A percentile compares a stretch with the other conserved stretches of the same genome.
Conservation (phyloP, 1,140 invertebrate species). For the Oedothorax gibbosus region DNA sequence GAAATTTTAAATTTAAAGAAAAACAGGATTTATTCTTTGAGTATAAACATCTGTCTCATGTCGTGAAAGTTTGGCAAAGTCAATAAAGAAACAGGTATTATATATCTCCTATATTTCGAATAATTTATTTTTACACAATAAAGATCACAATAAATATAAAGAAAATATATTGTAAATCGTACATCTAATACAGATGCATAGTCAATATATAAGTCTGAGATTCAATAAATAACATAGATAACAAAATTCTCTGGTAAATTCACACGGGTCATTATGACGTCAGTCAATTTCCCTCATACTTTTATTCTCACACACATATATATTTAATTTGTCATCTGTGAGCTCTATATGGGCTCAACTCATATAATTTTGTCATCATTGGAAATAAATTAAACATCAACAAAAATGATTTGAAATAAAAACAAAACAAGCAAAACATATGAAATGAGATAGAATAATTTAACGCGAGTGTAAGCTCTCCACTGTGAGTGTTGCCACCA, state of each 20-base stretch:
- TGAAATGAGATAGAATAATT: constrained; percentile 27
- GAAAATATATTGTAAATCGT: constrained; percentile 48
- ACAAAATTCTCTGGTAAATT: constrained; percentile 10
- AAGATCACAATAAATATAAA: constrained; percentile 50
- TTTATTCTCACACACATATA: not conserved
- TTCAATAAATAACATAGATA: constrained; percentile 56
- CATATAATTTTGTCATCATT: not conserved
- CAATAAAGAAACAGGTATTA: too few species aligned
- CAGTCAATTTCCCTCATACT: not conserved
- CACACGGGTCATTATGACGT: constrained; percentile 27
- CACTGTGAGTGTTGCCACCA: constrained; percentile 25
- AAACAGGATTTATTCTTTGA: too few species aligned
- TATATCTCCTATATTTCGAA: too few species aligned
- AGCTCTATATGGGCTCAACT: not conserved
- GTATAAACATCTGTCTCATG: too few species aligned
- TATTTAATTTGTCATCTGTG: not conserved
- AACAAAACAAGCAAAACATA: not conserved
- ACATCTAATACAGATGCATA: constrained; percentile 33
- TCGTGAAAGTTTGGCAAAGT: too few species aligned
- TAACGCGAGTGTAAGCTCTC: constrained; percentile 52
- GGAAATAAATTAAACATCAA: constrained; percentile 45
- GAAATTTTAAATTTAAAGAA: too few species aligned
- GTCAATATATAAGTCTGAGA: constrained; percentile 45
- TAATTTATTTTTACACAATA: constrained; percentile 48
- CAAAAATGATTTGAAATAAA: constrained; percentile 37